Percentiles rank a stretch among this genome's conserved stretches.
phyloP scores from a whole-genome alignment of 2,113 vertebrate genomes.

The Halcyon malimbica region DNA sequence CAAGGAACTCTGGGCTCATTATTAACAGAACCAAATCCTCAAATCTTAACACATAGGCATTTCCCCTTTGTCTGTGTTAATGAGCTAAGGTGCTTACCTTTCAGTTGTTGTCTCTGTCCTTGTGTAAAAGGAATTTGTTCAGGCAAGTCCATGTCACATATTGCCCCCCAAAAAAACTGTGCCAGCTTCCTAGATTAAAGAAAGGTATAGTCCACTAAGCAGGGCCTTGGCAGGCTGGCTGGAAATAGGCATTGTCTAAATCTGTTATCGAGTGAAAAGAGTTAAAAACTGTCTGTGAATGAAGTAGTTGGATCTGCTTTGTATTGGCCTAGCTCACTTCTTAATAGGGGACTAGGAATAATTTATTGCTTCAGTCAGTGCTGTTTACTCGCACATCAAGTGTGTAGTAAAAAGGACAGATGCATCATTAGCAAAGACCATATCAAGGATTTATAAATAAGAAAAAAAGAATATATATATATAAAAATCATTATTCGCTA shows the following conservation, averaged over 20 bases:
- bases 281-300: background rate
- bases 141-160: background rate
- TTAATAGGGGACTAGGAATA: conserved; percentile 20
- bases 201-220: background rate
- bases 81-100: background rate
- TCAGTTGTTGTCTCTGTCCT: background rate
- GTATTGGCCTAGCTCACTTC: background rate
- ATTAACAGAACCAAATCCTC: background rate
- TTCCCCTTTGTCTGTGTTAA: background rate
- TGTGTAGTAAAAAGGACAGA: conserved; percentile 51
- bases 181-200: background rate
- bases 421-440: conserved; percentile 16
- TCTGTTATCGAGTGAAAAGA: background rate
- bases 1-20: background rate
- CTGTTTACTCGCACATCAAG: conserved; percentile 38
- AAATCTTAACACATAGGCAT: background rate
- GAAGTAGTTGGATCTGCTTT: background rate
- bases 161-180: background rate
- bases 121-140: background rate
- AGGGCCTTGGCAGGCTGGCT: background rate
- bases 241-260: background rate
- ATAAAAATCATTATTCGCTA: background rate
- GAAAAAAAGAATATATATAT: background rate
- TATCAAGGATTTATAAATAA: conserved; percentile 46
- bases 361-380: conserved; percentile 36